Conservation (phyloP, 2,888 invertebrate species). For the Schizotus pectinicornis region DNA sequence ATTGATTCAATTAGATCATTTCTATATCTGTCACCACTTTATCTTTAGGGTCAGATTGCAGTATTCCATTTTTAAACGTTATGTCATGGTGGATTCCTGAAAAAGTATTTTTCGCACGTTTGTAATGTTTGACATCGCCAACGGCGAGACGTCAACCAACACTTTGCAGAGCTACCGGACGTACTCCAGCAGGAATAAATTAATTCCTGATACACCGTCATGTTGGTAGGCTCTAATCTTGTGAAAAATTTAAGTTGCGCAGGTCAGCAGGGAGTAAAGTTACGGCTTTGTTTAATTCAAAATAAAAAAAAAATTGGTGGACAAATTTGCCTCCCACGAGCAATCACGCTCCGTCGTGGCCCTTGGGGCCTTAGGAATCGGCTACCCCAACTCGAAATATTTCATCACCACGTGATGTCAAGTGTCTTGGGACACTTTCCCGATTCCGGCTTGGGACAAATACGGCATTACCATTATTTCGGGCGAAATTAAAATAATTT, state of each 20-base stretch:
- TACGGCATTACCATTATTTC: not conserved
- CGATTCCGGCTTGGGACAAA: slow-evolving; percentile 5
- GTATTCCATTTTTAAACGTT: slow-evolving; percentile 35
- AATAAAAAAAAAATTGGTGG: slow-evolving; percentile 19
- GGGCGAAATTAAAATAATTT: slow-evolving; percentile 12
- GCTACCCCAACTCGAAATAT: slow-evolving; percentile 15
- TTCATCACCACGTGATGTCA: slow-evolving; percentile 14
- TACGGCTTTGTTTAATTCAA: slow-evolving; percentile 2
- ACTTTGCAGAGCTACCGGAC: too few species aligned
- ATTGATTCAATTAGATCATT: slow-evolving; percentile 46
- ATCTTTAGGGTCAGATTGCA: slow-evolving; percentile 36
- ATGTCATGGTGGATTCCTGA: slow-evolving; percentile 24
- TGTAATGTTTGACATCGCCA: not conserved
- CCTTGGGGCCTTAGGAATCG: slow-evolving; percentile 13
- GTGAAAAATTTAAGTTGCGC: too few species aligned
- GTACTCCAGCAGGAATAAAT: too few species aligned
- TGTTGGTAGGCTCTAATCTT: too few species aligned
- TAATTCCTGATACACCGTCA: too few species aligned
- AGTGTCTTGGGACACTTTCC: slow-evolving; percentile 13
- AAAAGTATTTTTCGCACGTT: not conserved
- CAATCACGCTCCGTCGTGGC: slow-evolving; percentile 13
- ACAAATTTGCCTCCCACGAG: slow-evolving; percentile 22
- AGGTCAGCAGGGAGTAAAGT: too few species aligned
- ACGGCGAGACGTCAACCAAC: too few species aligned
- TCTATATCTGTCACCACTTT: slow-evolving; percentile 42